These are phyloP conservation scores for Sminthurinus aureus DNA, from an alignment of 2,888 invertebrate species.

Conservation along the genomic window DNA sequence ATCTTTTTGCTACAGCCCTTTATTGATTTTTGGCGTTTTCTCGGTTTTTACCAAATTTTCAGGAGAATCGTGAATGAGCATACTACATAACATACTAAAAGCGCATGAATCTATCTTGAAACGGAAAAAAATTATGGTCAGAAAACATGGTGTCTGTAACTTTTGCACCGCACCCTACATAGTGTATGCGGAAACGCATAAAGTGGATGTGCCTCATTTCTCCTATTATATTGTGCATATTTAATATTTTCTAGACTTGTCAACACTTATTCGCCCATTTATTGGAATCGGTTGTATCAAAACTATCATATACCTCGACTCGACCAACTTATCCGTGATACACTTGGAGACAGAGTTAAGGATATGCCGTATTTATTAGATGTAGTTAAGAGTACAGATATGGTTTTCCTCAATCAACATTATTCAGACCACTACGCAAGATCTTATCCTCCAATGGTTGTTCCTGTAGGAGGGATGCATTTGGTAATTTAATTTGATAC, in stretches of 20 bases:
- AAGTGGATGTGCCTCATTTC: too few relatives aligned
- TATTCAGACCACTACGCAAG: conserved; percentile 32
- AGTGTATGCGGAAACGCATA: too few relatives aligned
- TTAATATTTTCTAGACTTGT: background rate
- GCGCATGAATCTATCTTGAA: too few relatives aligned
- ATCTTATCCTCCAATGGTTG: conserved; percentile 30
- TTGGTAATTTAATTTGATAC: conserved; percentile 5
- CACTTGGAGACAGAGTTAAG: background rate
- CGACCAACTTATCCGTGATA: conserved; percentile 32
- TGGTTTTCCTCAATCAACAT: conserved; percentile 26
- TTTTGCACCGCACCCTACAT: too few relatives aligned
- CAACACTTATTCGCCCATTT: conserved; percentile 4
- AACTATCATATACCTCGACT: conserved; percentile 29
- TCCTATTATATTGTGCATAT: too few relatives aligned
- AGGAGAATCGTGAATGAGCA: too few relatives aligned
- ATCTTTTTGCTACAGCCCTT: too few relatives aligned
- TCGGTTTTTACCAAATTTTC: too few relatives aligned
- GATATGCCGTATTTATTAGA: conserved; percentile 20
- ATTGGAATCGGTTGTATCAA: conserved; percentile 25
- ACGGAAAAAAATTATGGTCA: too few relatives aligned
- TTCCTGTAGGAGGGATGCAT: conserved; percentile 38
- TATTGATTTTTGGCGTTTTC: too few relatives aligned
- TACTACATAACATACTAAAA: too few relatives aligned
- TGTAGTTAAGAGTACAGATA: conserved; percentile 11
- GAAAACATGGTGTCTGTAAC: too few relatives aligned